A percentile compares a stretch with the other conserved stretches of the same genome.
These are phyloP conservation scores for Apoda limacodes DNA, from an alignment of 2,888 invertebrate genomes.

Conservation along the genomic window DNA sequence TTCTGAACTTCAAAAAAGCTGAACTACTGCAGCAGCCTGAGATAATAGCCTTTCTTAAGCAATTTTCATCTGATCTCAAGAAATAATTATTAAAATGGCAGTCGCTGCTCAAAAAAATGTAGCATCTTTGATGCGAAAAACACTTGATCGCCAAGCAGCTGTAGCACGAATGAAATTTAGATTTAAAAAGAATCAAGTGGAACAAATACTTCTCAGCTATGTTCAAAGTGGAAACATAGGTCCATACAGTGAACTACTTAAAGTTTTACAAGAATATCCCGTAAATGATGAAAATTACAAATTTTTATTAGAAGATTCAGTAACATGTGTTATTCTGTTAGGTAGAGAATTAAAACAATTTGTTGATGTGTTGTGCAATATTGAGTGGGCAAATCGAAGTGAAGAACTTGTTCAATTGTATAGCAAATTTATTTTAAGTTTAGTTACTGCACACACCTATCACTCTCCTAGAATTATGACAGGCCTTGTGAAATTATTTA, in stretches of 20 bases:
- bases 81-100: conserved; percentile 54
- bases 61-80: conserved; percentile 50
- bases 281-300: conserved; percentile 53
- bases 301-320: conserved; percentile 48
- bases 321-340: conserved; percentile 47
- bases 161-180: conserved; percentile 47
- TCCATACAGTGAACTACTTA: conserved; percentile 57
- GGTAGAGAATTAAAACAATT: conserved; percentile 46
- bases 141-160: conserved; percentile 48
- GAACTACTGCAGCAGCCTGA: conserved; percentile 59
- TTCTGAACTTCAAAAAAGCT: conserved; percentile 59
- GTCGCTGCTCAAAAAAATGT: conserved; percentile 47
- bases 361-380: conserved; percentile 43
- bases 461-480: conserved; percentile 49
- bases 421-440: conserved; percentile 40
- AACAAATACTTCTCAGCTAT: conserved; percentile 48
- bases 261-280: conserved; percentile 48
- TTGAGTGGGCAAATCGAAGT: conserved; percentile 46
- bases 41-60: conserved; percentile 50
- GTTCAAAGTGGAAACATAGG: conserved; percentile 41
- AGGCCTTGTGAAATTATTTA: conserved; percentile 46
- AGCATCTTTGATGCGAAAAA: conserved; percentile 54
- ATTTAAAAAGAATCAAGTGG: conserved; percentile 53
- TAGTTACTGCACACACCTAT: conserved; percentile 59
- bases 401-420: conserved; percentile 41